These are phyloP conservation scores for Drosophila pegasa DNA, from an alignment of 2,888 invertebrate genomes.

Conservation along the genomic window DNA sequence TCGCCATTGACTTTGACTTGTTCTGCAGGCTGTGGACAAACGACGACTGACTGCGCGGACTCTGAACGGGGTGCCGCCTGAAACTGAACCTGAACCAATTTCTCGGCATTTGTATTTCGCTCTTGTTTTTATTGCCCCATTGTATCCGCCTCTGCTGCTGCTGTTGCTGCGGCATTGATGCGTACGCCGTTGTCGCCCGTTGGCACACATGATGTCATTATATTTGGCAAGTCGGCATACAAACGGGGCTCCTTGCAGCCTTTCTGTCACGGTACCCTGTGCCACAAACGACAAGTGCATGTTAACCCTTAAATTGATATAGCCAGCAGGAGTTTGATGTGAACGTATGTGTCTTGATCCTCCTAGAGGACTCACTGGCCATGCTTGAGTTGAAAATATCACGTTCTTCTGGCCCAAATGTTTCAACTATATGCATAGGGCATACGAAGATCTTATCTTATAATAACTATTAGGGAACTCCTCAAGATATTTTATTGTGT, in stretches of 20 bases:
- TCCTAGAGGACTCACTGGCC: background rate
- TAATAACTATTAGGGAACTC: background rate
- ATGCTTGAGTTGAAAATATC: background rate
- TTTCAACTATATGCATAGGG: background rate
- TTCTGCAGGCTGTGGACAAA: slow-evolving; percentile 70
- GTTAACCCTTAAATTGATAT: background rate
- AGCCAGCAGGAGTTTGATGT: background rate
- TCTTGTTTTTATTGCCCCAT: slow-evolving; percentile 50
- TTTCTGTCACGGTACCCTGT: slow-evolving; percentile 21
- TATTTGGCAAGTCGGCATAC: slow-evolving; percentile 40
- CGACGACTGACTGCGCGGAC: slow-evolving; percentile 72
- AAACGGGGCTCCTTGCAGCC: slow-evolving; percentile 22
- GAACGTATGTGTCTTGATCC: background rate
- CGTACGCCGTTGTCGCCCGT: slow-evolving; percentile 28
- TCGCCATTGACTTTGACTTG: slow-evolving; percentile 42
- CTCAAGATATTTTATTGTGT: too few species aligned
- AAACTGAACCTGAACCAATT: slow-evolving; percentile 70
- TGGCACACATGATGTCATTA: slow-evolving; percentile 75
- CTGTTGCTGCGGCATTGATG: slow-evolving; percentile 41
- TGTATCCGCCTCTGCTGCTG: slow-evolving; percentile 31
- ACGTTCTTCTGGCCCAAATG: background rate
- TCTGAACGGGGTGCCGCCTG: slow-evolving; percentile 59
- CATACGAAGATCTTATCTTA: background rate
- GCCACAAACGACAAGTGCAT: slow-evolving; percentile 5
- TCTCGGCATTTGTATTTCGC: slow-evolving; percentile 59